A percentile compares a stretch with the other conserved stretches of the same genome.
These are phyloP conservation scores for Sitta europaea DNA, from an alignment of 2,113 vertebrate genomes.

Conservation along the genomic window DNA sequence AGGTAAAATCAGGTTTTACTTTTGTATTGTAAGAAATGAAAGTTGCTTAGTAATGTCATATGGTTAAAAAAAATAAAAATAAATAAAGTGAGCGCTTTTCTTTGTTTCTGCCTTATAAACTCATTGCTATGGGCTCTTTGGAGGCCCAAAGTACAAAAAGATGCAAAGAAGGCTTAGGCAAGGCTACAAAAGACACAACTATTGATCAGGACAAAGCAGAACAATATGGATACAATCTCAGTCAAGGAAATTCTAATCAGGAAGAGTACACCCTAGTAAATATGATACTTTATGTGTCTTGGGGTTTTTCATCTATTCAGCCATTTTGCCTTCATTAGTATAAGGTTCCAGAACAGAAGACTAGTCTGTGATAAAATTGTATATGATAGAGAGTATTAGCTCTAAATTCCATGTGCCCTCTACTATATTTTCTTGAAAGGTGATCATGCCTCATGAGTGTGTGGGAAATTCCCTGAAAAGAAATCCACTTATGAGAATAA, in stretches of 20 bases:
- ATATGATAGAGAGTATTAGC: neutral
- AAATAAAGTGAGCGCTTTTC: neutral
- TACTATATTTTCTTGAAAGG: neutral
- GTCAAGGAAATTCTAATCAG: neutral
- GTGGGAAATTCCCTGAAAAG: neutral
- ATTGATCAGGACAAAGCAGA: neutral
- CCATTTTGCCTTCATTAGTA: neutral
- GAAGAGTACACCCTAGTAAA: neutral
- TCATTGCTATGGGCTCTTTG: neutral
- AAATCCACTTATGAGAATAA: neutral
- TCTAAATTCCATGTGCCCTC: neutral
- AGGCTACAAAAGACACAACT: neutral
- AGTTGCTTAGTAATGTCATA: neutral
- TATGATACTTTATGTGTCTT: neutral
- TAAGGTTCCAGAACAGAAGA: neutral
- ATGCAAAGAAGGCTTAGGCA: neutral
- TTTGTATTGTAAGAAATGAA: neutral
- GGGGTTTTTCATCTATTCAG: neutral
- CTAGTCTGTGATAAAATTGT: neutral
- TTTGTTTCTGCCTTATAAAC: neutral
- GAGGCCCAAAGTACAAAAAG: neutral
- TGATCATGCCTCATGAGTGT: neutral
- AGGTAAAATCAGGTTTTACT: neutral
- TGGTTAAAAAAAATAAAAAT: neutral
- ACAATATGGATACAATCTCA: neutral